Base-by-base conservation (phyloP, 53 echinoderm and acorn worm species). In the Arbacia lixula region DNA sequence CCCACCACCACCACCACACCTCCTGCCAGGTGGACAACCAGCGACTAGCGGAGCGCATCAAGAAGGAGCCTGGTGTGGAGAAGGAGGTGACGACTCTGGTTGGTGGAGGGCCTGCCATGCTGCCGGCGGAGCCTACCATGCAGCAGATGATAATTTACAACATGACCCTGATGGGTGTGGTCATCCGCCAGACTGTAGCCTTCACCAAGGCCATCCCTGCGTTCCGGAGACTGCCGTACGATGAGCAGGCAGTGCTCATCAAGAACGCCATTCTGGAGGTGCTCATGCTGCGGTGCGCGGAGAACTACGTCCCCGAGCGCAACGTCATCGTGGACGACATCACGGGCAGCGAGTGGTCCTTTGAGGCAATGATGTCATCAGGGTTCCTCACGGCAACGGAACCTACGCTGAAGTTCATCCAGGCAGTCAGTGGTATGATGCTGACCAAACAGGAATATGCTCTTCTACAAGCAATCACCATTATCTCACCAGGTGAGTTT, bases 181-280 rank as follows among this genome's bases (percentile, higher is more conserved):
- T 99, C 66, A 99, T 94, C 68, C 53, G 98, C 62, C 98, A 98
- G 49, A 98, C 98, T 85, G 98, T 98, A n/a, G 89, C 91, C 56
- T 98, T 98, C 86, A 93, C 98, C 54, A 98, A 98, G 83, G 92
- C 94, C 78, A 92, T 98, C 60, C 99, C 94, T 19, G 92, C 92
- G 60, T 94, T 94, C 87, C 84, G 99, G 61, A 84, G 78, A 42
- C 89, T 99, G 56, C 90, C 99, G 16, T 99, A 99, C 66, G 99
- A 99, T 66, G 99, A 99, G 87, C 99, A 99, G 62, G 99, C 99
- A 1, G 94, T 99, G 27, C 87, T 99, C 30, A 94, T 99, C 85
- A 99, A 94, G 86, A 90, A 92, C 52, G 92, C 99, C 73, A 99
- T 99, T 71, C 79, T 99, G 68, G 99, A 99, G 73, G 90, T 99